phyloP scores from a whole-genome alignment of 2,888 invertebrate genomes.

The Lasioglossum villosulum region DNA sequence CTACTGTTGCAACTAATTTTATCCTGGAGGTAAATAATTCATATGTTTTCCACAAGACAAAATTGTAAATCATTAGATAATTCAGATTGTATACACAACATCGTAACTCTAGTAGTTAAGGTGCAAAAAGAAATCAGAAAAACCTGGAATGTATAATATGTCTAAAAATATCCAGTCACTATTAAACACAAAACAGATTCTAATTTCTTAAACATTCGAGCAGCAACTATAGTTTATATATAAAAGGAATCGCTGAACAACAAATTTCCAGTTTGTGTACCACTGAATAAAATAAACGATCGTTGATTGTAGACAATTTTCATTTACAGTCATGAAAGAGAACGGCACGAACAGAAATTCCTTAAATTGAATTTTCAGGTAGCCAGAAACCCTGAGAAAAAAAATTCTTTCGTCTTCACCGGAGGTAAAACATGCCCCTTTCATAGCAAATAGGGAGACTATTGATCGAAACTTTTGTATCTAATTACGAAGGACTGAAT shows the following conservation, averaged over 20 bases:
- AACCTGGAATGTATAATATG: background rate
- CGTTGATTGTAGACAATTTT: background rate
- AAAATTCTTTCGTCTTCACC: constrained; percentile 16
- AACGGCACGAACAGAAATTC: background rate
- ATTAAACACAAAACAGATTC: background rate
- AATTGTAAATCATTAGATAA: too few species aligned
- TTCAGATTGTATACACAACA: background rate
- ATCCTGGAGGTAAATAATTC: constrained; percentile 31
- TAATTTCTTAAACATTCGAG: background rate
- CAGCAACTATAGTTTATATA: background rate
- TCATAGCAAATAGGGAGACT: constrained; percentile 23
- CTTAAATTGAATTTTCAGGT: constrained; percentile 1
- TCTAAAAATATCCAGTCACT: background rate
- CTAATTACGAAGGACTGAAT: background rate
- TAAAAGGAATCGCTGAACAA: background rate
- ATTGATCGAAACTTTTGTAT: constrained; percentile 31
- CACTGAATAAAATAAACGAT: background rate
- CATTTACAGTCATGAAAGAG: background rate
- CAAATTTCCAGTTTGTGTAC: background rate
- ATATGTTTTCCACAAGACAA: background rate
- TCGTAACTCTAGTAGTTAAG: background rate
- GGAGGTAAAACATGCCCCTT: constrained; percentile 6
- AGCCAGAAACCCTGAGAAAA: constrained; percentile 6
- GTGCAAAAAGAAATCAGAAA: background rate
- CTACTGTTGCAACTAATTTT: background rate